Conservation (phyloP, 2,888 invertebrate species). For the Oegoconia quadripuncta region DNA sequence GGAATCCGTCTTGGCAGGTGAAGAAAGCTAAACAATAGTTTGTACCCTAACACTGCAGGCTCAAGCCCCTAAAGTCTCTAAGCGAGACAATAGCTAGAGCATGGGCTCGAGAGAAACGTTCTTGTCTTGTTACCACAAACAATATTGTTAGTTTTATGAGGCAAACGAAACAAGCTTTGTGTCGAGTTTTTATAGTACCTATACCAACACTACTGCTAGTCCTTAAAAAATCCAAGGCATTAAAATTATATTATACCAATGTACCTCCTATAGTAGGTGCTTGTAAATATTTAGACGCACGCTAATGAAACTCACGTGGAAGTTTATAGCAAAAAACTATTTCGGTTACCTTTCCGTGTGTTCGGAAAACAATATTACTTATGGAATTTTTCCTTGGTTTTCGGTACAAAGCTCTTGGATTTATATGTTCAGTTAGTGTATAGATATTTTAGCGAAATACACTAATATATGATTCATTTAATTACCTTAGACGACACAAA, state of each 20-base stretch:
- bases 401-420: too few relatives aligned
- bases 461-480: too few relatives aligned
- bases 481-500: too few relatives aligned
- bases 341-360: too few relatives aligned
- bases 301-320: background rate
- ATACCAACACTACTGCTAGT: background rate
- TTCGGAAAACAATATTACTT: too few relatives aligned
- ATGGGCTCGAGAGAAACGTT: conserved; percentile 68
- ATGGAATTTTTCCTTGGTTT: too few relatives aligned
- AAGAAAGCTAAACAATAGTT: conserved; percentile 74
- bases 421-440: too few relatives aligned
- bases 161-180: conserved; percentile 62
- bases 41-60: conserved; percentile 56
- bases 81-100: conserved; percentile 71
- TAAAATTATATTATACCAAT: background rate
- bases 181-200: conserved; percentile 14
- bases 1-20: conserved; percentile 68
- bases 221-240: background rate
- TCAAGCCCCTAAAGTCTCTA: conserved; percentile 68
- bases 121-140: conserved; percentile 72
- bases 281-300: too few relatives aligned
- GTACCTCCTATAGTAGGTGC: background rate
- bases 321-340: background rate
- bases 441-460: too few relatives aligned
- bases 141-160: conserved; percentile 77